Percentiles rank a stretch among this genome's conserved stretches.
phyloP scores from a whole-genome alignment of 2,888 invertebrate genomes.

The Linnaemya tessellans region DNA sequence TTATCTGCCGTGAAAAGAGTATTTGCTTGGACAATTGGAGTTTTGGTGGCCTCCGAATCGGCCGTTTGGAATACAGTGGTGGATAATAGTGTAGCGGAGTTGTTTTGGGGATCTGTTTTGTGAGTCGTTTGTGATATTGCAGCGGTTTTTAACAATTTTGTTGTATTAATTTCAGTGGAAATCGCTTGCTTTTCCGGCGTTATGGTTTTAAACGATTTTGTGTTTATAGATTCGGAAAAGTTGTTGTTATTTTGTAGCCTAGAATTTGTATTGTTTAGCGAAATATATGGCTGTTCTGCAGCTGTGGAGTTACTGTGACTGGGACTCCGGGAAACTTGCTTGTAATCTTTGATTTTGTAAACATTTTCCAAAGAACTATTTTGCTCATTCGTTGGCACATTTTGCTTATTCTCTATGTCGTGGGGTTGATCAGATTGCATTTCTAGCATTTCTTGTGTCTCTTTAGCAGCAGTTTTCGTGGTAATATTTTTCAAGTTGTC shows the following conservation, averaged over 20 bases:
- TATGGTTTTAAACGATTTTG: not conserved
- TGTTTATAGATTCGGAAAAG: too few relatives aligned
- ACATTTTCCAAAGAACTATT: not conserved
- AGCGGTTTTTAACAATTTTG: not conserved
- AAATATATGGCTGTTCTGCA: not conserved
- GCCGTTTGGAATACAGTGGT: conserved; percentile 79
- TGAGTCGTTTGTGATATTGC: not conserved
- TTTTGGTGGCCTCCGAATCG: conserved; percentile 75
- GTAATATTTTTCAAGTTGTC: not conserved
- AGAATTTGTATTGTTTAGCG: not conserved
- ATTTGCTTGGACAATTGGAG: conserved; percentile 70
- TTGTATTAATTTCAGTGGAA: not conserved
- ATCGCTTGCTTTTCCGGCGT: not conserved
- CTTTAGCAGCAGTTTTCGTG: not conserved
- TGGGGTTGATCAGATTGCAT: conserved; percentile 39
- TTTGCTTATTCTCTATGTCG: not conserved
- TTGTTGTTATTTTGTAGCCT: not conserved
- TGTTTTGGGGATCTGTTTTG: not conserved
- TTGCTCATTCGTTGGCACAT: not conserved
- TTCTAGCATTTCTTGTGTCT: not conserved
- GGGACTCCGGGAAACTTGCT: not conserved
- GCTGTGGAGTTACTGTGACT: not conserved
- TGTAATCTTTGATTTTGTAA: not conserved
- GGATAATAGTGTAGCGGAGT: conserved; percentile 73
- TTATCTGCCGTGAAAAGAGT: conserved; percentile 59